Percentiles rank a stretch among this genome's conserved stretches.
Evolutionary conservation across 2,888 invertebrate species (phyloP).

Genomic region (Callimorpha dominula): DNA sequence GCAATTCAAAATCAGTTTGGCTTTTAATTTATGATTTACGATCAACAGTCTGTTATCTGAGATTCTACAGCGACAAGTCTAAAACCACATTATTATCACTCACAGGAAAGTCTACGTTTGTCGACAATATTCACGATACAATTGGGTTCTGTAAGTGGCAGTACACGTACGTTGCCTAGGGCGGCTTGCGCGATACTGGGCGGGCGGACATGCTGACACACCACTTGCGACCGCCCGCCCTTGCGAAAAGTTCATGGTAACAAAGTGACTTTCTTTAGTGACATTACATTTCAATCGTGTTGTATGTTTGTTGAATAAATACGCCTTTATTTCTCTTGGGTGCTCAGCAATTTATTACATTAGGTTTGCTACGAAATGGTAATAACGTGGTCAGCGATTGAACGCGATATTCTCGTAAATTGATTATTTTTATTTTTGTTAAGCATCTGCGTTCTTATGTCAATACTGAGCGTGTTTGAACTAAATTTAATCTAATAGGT

Average conservation of each 20-base stretch:
- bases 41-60: slow-evolving; percentile 19
- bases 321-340: slow-evolving; percentile 59
- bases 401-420: neutral
- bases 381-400: slow-evolving; percentile 13
- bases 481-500: neutral
- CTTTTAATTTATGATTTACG: slow-evolving; percentile 10
- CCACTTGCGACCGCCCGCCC: slow-evolving; percentile 64
- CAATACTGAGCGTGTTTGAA: neutral
- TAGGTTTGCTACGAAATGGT: slow-evolving; percentile 25
- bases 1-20: slow-evolving; percentile 15
- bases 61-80: slow-evolving; percentile 19
- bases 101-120: slow-evolving; percentile 56
- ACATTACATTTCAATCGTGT: slow-evolving; percentile 70
- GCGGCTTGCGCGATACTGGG: slow-evolving; percentile 81
- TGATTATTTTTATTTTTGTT: neutral
- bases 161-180: slow-evolving; percentile 69
- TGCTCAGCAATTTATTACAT: slow-evolving; percentile 43
- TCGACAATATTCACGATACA: slow-evolving; percentile 64
- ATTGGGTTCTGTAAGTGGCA: slow-evolving; percentile 43
- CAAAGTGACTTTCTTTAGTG: slow-evolving; percentile 70
- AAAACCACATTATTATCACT: slow-evolving; percentile 44
- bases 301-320: slow-evolving; percentile 64
- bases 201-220: slow-evolving; percentile 63
- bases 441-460: neutral
- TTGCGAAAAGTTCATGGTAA: slow-evolving; percentile 83